phyloP scores from a whole-genome alignment of 2,888 invertebrate species.

The Troides oblongomaculatus region DNA sequence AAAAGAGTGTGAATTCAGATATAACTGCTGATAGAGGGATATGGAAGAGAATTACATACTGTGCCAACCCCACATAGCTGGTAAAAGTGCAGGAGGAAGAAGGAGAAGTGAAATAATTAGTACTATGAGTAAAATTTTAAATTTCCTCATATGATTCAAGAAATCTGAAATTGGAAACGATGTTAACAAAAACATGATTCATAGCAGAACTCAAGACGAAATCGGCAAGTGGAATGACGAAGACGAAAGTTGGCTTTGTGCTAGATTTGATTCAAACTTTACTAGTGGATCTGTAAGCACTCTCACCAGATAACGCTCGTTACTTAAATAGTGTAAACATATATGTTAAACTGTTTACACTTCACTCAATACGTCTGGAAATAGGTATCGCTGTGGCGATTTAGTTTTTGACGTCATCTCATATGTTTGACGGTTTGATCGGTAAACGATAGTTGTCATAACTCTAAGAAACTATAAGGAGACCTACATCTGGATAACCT shows the following conservation, averaged over 20 bases:
- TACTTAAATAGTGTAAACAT: slow-evolving; percentile 28
- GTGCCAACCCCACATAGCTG: too few relatives aligned
- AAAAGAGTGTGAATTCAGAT: too few relatives aligned
- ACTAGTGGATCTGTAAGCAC: slow-evolving; percentile 9
- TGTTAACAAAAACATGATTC: too few relatives aligned
- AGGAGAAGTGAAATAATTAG: too few relatives aligned
- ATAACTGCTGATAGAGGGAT: too few relatives aligned
- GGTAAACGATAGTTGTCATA: background rate
- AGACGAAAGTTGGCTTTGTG: slow-evolving; percentile 8
- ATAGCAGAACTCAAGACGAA: too few relatives aligned
- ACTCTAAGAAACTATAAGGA: background rate
- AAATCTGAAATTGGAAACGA: too few relatives aligned
- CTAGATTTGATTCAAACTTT: slow-evolving; percentile 18
- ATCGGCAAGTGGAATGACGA: too few relatives aligned
- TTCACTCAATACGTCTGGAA: slow-evolving; percentile 32
- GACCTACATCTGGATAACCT: background rate
- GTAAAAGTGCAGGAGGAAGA: too few relatives aligned
- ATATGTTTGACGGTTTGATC: background rate
- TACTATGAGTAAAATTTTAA: too few relatives aligned
- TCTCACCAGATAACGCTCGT: slow-evolving; percentile 21
- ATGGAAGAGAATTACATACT: too few relatives aligned
- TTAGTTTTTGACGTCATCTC: slow-evolving; percentile 32
- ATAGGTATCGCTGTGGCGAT: slow-evolving; percentile 29
- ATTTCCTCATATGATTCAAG: too few relatives aligned
- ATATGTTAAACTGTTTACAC: slow-evolving; percentile 26